Conservation (phyloP, 2,888 invertebrate species). For the Eupithecia centaureata region DNA sequence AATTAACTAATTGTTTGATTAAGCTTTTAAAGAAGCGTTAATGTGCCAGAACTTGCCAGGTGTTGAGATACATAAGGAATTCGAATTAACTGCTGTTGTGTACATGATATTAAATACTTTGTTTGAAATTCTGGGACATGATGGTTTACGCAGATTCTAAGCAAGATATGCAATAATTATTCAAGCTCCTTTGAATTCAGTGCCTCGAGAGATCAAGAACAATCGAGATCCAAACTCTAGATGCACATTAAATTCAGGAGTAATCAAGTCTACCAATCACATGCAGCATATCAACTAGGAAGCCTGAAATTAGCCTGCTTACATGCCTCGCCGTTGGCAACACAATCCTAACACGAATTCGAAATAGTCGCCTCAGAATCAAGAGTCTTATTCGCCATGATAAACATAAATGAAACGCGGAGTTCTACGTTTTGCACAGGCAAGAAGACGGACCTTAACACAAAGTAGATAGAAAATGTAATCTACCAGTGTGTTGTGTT, state of each 20-base stretch:
- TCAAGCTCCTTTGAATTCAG: not conserved
- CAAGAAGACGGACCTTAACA: not conserved
- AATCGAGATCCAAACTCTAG: not conserved
- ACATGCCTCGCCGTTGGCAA: slow-evolving; percentile 25
- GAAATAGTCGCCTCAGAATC: slow-evolving; percentile 34
- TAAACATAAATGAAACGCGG: slow-evolving; percentile 4
- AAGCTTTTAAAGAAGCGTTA: slow-evolving; percentile 23
- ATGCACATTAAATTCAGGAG: not conserved
- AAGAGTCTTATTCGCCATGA: slow-evolving; percentile 12
- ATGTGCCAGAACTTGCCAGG: slow-evolving; percentile 31
- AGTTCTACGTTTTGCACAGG: not conserved
- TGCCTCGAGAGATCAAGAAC: not conserved
- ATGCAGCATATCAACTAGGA: slow-evolving; percentile 8
- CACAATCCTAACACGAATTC: slow-evolving; percentile 31
- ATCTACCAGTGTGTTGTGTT: not conserved
- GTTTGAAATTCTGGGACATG: not conserved
- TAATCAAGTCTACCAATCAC: not conserved
- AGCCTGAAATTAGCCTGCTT: slow-evolving; percentile 12
- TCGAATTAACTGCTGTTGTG: not conserved
- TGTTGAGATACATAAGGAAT: slow-evolving; percentile 19
- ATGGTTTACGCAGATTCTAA: not conserved
- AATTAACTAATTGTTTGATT: slow-evolving; percentile 22
- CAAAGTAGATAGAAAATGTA: not conserved
- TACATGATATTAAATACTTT: not conserved
- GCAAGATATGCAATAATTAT: not conserved